Percentiles rank a stretch among this genome's conserved stretches.
Conservation (phyloP, 1,140 invertebrate genomes). For the Ooceraea biroi region DNA sequence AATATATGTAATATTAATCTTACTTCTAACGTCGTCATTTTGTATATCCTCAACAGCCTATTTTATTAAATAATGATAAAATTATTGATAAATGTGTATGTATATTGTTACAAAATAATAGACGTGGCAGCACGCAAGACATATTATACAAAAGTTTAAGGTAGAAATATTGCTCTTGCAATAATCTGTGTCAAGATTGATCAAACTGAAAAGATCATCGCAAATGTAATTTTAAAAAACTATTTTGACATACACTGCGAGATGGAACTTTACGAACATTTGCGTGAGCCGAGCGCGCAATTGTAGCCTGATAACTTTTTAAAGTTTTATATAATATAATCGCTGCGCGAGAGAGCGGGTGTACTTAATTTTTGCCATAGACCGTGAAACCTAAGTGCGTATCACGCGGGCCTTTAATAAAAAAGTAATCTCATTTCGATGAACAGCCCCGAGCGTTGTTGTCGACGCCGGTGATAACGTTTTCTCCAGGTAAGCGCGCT, state of each 20-base stretch:
- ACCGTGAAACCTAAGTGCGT: conserved; percentile 48
- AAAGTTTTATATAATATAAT: conserved; percentile 52
- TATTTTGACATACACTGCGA: neutral
- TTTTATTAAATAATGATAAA: too few relatives aligned
- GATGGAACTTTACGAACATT: neutral
- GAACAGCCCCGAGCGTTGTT: conserved; percentile 65
- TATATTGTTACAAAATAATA: too few relatives aligned
- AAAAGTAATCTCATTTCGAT: conserved; percentile 76
- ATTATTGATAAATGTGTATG: too few relatives aligned
- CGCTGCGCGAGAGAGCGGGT: neutral
- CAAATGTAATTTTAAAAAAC: conserved; percentile 11
- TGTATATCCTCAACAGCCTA: too few relatives aligned
- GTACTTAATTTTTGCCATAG: conserved; percentile 57
- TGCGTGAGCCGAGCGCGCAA: neutral
- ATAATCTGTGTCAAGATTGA: too few relatives aligned
- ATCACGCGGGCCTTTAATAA: conserved; percentile 64
- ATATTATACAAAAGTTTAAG: too few relatives aligned
- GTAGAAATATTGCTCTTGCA: too few relatives aligned
- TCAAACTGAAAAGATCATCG: neutral
- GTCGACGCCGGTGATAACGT: conserved; percentile 61
- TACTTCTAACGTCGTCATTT: too few relatives aligned
- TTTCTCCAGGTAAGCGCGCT: conserved; percentile 61
- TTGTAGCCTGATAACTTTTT: neutral
- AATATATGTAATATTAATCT: too few relatives aligned
- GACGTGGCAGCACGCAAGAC: too few relatives aligned